Percentiles rank a stretch among this genome's conserved stretches.
phyloP scores from a whole-genome alignment of 1,140 invertebrate genomes.

The Nasonia giraulti region DNA sequence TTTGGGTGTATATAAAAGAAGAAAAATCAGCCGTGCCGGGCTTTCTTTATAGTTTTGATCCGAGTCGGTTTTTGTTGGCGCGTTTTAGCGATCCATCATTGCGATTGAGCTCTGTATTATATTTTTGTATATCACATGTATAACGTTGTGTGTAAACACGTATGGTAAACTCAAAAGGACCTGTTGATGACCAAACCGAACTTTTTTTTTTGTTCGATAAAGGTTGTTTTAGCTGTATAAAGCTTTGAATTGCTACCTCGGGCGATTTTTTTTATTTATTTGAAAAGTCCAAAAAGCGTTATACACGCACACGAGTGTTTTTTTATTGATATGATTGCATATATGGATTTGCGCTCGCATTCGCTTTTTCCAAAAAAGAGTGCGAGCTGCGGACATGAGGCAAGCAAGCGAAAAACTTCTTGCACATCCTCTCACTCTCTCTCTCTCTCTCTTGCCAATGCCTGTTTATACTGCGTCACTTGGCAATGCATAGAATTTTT shows the following conservation, averaged over 20 bases:
- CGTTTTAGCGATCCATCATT: background rate
- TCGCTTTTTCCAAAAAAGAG: background rate
- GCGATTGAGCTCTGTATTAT: background rate
- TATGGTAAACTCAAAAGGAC: too few species aligned
- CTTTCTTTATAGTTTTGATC: background rate
- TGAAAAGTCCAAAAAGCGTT: too few species aligned
- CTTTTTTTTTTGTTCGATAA: too few species aligned
- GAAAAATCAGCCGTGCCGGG: background rate
- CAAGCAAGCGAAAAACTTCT: slow-evolving; percentile 22
- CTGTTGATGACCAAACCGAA: too few species aligned
- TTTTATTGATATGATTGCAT: too few species aligned
- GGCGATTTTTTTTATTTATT: too few species aligned
- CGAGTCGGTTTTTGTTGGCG: background rate
- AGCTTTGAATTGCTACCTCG: too few species aligned
- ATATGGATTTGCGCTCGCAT: too few species aligned
- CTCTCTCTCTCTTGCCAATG: slow-evolving; percentile 20
- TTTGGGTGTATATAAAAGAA: background rate
- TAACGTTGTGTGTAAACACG: too few species aligned
- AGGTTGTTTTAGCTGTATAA: too few species aligned
- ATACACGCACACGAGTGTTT: too few species aligned
- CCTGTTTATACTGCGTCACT: slow-evolving; percentile 47
- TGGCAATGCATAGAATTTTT: slow-evolving; percentile 54
- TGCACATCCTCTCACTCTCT: background rate
- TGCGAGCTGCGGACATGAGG: background rate
- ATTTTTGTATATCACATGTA: background rate